These are phyloP conservation scores for Phasianus colchicus DNA, from an alignment of 2,113 vertebrate species.

Conservation along the genomic window DNA sequence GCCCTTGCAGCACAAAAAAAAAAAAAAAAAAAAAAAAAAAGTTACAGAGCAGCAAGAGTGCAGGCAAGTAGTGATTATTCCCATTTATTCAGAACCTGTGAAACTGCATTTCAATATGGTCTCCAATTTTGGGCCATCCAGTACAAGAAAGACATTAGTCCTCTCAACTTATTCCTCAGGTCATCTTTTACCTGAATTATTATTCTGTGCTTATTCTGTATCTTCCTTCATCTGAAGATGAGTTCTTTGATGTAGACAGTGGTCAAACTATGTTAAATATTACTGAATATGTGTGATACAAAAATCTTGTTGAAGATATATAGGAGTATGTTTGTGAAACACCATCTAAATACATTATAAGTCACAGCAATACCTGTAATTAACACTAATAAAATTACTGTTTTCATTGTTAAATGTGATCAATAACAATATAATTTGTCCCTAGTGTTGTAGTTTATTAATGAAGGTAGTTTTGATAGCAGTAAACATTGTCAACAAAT, in stretches of 20 bases:
- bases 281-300: neutral
- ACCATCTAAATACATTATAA: neutral
- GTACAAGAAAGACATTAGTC: neutral
- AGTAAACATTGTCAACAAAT: slow-evolving; percentile 33
- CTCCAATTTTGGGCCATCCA: neutral
- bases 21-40: neutral
- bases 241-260: neutral
- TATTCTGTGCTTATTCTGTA: neutral
- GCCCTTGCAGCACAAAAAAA: neutral
- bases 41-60: neutral
- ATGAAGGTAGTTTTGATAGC: slow-evolving; percentile 16
- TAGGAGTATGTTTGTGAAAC: neutral
- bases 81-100: fast-evolving
- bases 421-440: slow-evolving; percentile 14
- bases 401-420: slow-evolving; percentile 36
- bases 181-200: neutral
- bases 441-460: slow-evolving; percentile 17
- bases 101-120: neutral
- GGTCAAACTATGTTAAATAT: neutral
- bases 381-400: slow-evolving; percentile 37
- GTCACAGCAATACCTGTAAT: slow-evolving; percentile 21
- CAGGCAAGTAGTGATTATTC: neutral
- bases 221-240: neutral
- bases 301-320: neutral
- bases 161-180: neutral